Evolutionary conservation across 2,113 vertebrate genomes (phyloP).

Genomic region (Oryzias curvinotus): DNA sequence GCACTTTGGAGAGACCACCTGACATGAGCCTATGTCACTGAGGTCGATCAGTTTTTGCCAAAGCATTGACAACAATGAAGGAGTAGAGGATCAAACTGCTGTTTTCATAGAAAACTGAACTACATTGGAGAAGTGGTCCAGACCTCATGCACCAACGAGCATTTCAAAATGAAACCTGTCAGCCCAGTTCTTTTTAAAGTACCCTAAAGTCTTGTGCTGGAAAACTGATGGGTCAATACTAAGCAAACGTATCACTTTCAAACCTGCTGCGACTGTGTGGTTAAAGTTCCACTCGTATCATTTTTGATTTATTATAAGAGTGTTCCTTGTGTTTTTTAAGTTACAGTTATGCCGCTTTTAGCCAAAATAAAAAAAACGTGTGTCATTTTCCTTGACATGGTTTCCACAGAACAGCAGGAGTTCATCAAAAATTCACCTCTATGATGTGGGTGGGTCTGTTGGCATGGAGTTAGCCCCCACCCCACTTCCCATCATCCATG

Average conservation of each 20-base stretch:
- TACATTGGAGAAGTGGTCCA: constrained; percentile 34
- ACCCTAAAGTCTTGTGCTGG: constrained; percentile 16
- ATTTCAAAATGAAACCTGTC: constrained; percentile 17
- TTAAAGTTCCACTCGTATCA: too few species aligned
- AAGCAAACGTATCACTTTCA: background rate
- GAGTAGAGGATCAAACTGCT: constrained; percentile 23
- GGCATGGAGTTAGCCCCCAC: too few species aligned
- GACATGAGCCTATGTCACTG: too few species aligned
- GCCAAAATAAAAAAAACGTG: too few species aligned
- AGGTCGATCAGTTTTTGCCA: too few species aligned
- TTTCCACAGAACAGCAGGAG: too few species aligned
- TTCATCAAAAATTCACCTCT: too few species aligned
- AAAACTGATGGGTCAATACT: constrained; percentile 16
- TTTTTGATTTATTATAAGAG: background rate
- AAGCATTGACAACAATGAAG: constrained; percentile 7
- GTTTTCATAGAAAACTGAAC: constrained; percentile 53
- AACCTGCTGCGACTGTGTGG: background rate
- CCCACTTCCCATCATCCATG: too few species aligned
- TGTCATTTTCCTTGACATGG: too few species aligned
- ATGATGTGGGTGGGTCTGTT: too few species aligned
- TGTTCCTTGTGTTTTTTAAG: background rate
- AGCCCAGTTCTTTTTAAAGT: constrained; percentile 26
- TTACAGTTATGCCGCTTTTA: background rate
- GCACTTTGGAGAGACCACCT: too few species aligned
- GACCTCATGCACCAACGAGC: constrained; percentile 21